Base-by-base conservation (phyloP, 2,113 vertebrate genomes). In the Microcebus murinus region DNA sequence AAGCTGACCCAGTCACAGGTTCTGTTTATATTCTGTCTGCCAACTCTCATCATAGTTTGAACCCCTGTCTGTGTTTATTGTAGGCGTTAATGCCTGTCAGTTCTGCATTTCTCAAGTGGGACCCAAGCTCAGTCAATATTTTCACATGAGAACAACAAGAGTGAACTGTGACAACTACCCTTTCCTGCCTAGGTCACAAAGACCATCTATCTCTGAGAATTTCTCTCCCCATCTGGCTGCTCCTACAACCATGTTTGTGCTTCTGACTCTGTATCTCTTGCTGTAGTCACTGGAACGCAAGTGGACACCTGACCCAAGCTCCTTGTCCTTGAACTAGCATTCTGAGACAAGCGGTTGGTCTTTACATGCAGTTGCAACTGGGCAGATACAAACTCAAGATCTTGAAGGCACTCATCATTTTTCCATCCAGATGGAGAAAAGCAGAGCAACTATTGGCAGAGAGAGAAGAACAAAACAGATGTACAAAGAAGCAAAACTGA, bases 51-150 rank as follows among this genome's bases (percentile, higher is more conserved):
- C 13, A 42, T 1, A 13, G 21, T 39, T 70, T 55, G 31, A 96
- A 87, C 82, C 74, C 76, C 76, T 71, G 39, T 83, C 93, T 88
- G n/a, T 91, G 87, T 88, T 95, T 88, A 76, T n/a, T 50, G 59
- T 50, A 8, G 70, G 52, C 84, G 70, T 76, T 55, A 85, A 74
- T 63, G 74, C 21, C 31, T 83, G 70, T 83, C 21, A 34, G 76
- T 55, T 94, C 84, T 94, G 87, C 59, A 50, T 94, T 92, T 95
- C 94, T 82, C 94, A 86, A 13, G 34, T 27, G 67, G 79, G 84
- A 91, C 65, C 17, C 27, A 73, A 80, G 52, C 87, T 86, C 91
- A 65, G 87, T 68, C 94, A 77, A 59, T 55, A 79, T 91, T 80
- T 90, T 52, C 93, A 95, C 57, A 74, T 15, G 17, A 81, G 6